A percentile compares a stretch with the other conserved stretches of the same genome.
Conservation (phyloP, 1,140 invertebrate species). For the Aphaenogaster rudis region DNA sequence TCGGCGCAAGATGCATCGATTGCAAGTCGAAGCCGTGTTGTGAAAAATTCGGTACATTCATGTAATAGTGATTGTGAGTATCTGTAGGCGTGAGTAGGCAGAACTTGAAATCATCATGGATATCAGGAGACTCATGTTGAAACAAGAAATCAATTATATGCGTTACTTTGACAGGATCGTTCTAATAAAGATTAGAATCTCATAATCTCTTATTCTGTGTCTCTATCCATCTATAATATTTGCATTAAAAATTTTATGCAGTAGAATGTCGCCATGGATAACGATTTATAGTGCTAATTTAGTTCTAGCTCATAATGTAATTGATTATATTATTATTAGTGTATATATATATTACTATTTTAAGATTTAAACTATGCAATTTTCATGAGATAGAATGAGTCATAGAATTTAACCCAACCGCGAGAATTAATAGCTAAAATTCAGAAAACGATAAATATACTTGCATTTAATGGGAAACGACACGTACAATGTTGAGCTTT, state of each 20-base stretch:
- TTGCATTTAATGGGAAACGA: not conserved
- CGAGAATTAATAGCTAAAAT: conserved; percentile 10
- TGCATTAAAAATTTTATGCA: not conserved
- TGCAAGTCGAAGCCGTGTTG: not conserved
- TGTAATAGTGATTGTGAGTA: conserved; percentile 27
- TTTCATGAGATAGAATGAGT: not conserved
- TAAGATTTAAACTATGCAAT: not conserved
- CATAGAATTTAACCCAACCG: not conserved
- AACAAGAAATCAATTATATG: conserved; percentile 18
- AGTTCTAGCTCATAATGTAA: not conserved
- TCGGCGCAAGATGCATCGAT: not conserved
- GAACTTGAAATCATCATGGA: conserved; percentile 5
- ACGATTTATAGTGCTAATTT: not conserved
- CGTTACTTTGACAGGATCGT: conserved; percentile 3
- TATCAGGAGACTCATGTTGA: not conserved
- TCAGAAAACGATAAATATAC: not conserved
- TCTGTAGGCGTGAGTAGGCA: conserved; percentile 4
- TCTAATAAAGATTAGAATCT: not conserved
- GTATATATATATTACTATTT: not conserved
- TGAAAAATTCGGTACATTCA: conserved; percentile 20
- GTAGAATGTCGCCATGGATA: not conserved
- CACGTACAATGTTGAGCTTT: conserved; percentile 23
- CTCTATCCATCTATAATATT: not conserved
- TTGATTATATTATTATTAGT: not conserved
- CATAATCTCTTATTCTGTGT: not conserved